Base-by-base conservation (phyloP, 2,797 vertebrate species). In the Semotilus atromaculatus region DNA sequence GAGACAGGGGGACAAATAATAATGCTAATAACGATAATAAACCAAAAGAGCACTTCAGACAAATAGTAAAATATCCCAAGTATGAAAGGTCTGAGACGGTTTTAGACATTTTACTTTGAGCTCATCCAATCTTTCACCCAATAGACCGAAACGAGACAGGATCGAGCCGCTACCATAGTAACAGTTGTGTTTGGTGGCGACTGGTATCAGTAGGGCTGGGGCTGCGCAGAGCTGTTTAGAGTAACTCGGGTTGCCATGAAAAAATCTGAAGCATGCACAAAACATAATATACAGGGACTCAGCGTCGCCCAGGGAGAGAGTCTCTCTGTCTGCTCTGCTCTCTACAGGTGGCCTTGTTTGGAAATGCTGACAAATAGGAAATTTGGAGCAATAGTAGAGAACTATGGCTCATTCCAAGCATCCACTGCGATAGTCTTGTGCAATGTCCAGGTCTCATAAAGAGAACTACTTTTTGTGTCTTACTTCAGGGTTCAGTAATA, bases 321-420 rank as follows among this genome's bases (percentile, higher is more conserved):
- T 81, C 93, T 92, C 86, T 77, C 88, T 90, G 93, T 95, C 94
- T 95, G 93, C 88, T 80, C 85, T 75, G 71, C 80, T 91, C 93
- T 80, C 93, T 66, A 73, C 94, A 94, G 94, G 95, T 94, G 92
- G 91, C 94, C 94, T 94, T 96, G 94, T 96, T 96, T 95, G 94
- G 94, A 95, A 95, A 92, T 93, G 93, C 94, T 93, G 94, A 95
- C 93, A 94, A 94, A 95, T 91, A 93, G 91, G 92, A 94, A 93
- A 93, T 90, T 90, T 91, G 90, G 91, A 90, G 92, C 89, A 86
- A 48, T 89, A 74, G 87, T 91, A 88, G 81, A 11, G 81, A 84
- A 89, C 76, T 82, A 58, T 66, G 79, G n/a, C 78, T 81, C 76
- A 38, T 80, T 85, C 91, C 92, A 89, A 88, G 88, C 80, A 31